Evolutionary conservation across 1,140 invertebrate species (phyloP).

Genomic region (Cherax destructor): DNA sequence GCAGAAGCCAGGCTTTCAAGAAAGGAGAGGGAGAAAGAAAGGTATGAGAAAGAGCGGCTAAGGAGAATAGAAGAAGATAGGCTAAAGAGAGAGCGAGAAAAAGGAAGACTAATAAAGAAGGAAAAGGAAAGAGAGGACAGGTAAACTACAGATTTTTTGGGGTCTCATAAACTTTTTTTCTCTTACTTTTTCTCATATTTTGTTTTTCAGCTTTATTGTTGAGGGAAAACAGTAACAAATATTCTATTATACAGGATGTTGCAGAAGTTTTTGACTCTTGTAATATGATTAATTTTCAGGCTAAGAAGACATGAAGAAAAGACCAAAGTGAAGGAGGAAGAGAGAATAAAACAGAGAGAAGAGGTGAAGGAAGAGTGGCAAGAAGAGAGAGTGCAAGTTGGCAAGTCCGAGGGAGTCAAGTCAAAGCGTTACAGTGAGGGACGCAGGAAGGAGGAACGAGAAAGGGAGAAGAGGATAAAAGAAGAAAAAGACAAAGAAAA

Average conservation of each 20-base stretch:
- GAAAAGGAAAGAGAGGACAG: constrained; percentile 60
- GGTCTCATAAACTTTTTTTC: background rate
- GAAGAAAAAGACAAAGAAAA: constrained; percentile 42
- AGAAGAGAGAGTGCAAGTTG: background rate
- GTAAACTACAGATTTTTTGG: background rate
- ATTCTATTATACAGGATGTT: too few relatives aligned
- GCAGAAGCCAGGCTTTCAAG: constrained; percentile 21
- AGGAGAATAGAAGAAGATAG: constrained; percentile 49
- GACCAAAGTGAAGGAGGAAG: constrained; percentile 5
- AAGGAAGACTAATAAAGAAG: constrained; percentile 23
- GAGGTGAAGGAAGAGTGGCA: constrained; percentile 13
- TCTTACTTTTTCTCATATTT: background rate
- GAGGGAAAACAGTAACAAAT: too few relatives aligned
- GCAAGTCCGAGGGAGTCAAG: constrained; percentile 47
- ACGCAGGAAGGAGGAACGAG: constrained; percentile 47
- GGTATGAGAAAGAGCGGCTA: constrained; percentile 46
- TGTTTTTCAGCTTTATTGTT: too few relatives aligned
- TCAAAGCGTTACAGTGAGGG: constrained; percentile 59
- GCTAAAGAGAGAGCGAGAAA: constrained; percentile 29
- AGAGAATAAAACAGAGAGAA: background rate
- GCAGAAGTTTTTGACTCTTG: too few relatives aligned
- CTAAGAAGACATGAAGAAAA: constrained; percentile 25
- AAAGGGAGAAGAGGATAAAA: constrained; percentile 37
- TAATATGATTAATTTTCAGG: background rate
- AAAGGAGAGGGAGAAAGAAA: constrained; percentile 48